These are phyloP conservation scores for Galaxias olidus DNA, from an alignment of 2,797 vertebrate species.

Conservation along the genomic window DNA sequence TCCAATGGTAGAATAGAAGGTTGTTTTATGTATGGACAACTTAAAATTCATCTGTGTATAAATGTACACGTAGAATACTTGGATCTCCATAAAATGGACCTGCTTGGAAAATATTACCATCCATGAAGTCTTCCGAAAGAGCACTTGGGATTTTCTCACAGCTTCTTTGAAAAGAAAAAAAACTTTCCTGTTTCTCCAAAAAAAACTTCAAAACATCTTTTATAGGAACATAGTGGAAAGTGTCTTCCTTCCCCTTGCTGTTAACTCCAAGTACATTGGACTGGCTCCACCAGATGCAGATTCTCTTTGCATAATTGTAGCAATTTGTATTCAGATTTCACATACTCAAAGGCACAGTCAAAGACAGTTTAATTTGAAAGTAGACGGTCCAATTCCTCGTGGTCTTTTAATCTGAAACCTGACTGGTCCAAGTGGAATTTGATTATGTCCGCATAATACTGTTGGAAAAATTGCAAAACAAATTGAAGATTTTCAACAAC, in stretches of 20 bases:
- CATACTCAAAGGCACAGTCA: no score
- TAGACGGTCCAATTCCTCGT: no score
- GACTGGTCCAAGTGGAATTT: no score
- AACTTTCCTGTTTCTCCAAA: slow-evolving; percentile 20
- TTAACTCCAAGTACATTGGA: slow-evolving; percentile 10
- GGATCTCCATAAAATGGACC: slow-evolving; percentile 18
- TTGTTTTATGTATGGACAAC: slow-evolving; percentile 19
- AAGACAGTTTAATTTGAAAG: no score
- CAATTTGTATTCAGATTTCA: no score
- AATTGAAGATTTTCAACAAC: no score
- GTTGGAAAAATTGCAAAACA: no score
- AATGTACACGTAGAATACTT: not conserved
- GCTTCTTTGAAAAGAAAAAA: slow-evolving; percentile 15
- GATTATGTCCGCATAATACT: no score
- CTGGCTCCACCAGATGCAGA: slow-evolving; percentile 19
- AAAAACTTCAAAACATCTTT: slow-evolving; percentile 12
- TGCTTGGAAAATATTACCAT: slow-evolving; percentile 16
- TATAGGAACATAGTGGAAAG: slow-evolving; percentile 18
- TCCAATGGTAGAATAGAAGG: no score
- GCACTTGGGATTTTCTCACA: slow-evolving; percentile 9
- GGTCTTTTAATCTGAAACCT: no score
- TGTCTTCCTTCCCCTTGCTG: slow-evolving; percentile 9
- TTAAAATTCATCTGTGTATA: slow-evolving; percentile 24
- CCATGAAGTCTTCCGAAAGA: slow-evolving; percentile 12
- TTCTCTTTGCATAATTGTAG: slow-evolving; percentile 16